A percentile compares a stretch with the other conserved stretches of the same genome.
phyloP scores from a whole-genome alignment of 2,888 invertebrate species.

The Noctua janthina region DNA sequence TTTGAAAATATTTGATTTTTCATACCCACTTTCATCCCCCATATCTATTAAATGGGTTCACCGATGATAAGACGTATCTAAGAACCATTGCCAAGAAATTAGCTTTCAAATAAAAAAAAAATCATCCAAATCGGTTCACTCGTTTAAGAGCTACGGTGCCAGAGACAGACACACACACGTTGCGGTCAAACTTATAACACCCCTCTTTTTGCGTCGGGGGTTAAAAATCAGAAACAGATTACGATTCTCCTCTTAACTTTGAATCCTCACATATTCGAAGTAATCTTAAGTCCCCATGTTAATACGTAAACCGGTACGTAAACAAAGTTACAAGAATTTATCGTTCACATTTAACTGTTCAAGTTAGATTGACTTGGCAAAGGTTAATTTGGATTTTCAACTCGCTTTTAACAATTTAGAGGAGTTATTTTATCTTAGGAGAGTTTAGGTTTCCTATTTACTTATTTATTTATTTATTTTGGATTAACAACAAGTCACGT shows the following conservation, averaged over 20 bases:
- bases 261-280: conserved; percentile 33
- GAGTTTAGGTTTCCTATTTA: conserved; percentile 4
- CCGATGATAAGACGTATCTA: no score
- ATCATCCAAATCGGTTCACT: no score
- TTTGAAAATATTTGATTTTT: no score
- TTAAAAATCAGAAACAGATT: conserved; percentile 6
- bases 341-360: conserved; percentile 74
- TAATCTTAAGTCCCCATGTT: conserved; percentile 52
- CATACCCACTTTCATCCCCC: no score
- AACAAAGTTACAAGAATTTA: conserved; percentile 77
- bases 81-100: no score
- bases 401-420: conserved; percentile 60
- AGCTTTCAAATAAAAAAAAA: no score
- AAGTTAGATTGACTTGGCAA: conserved; percentile 80
- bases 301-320: conserved; percentile 71
- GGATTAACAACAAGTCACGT: no score
- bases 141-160: no score
- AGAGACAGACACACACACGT: no score
- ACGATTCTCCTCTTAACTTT: neutral
- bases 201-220: no score
- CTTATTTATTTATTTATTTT: neutral
- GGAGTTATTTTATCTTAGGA: conserved; percentile 30
- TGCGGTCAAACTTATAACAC: no score
- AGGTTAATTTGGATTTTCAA: conserved; percentile 70
- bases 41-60: no score